Evolutionary conservation across 2,888 invertebrate species (phyloP), one percentile per base, ranked within the genome.

Genomic region (Brachynemurus nebulosus): DNA sequence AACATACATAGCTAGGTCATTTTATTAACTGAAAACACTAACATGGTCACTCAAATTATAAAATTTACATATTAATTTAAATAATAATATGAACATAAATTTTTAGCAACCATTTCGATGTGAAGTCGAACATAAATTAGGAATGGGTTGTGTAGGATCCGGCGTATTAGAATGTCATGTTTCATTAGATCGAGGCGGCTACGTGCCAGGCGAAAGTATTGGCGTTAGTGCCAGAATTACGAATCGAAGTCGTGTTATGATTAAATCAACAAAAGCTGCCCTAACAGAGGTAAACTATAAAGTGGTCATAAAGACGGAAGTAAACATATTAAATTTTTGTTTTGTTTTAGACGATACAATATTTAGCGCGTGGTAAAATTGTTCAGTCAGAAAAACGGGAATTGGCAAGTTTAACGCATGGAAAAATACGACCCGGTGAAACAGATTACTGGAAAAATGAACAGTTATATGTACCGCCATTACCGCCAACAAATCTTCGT

Each of bases 181-280:
- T 49, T 74, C 84, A 49, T 69, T 95, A 50, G 90, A 91, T 67
- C 78, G 91, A 58, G 89, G 90, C 46, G 95, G 93, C 17, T 96
- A 90, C 67, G 91, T 95, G 48, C 91, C 93, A 11, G 95, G 93
- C 3, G 92, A 95, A 67, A 88, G 84, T 59, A 84, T 95, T 62
- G 77, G 80, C 54, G 78, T 95, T 53, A 81, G 80, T 47, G 93
- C 92, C 14, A 79, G 78, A 48, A 77, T 95, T 42, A 74, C 76
- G 59, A 96, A 95, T 69, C 73, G 80, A 58, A 89, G 90, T 58
- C 78, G 81, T 58, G 82, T 86, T 46, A 84, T 84, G 40, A 83
- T 95, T 59, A 83, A 84, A 62, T 76, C 78, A 49, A 90, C 91
- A 6, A 77, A 83, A 60, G 91, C 91, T 1, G 83, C 88, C 8